phyloP scores from a whole-genome alignment of 2,888 invertebrate genomes.

The Coenonympha glycerion region DNA sequence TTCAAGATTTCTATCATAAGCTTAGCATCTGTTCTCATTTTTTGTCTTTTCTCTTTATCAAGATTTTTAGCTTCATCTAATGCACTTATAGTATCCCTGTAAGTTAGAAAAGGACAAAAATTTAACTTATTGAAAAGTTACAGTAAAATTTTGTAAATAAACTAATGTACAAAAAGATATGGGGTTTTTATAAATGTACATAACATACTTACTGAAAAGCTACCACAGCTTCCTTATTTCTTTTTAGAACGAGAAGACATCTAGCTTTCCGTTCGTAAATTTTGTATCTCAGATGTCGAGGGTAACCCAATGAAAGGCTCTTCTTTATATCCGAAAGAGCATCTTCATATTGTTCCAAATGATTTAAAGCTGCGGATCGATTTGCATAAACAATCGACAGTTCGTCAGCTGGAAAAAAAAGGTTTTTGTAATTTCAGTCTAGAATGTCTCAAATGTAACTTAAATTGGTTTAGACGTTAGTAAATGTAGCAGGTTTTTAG shows the following conservation, averaged over 20 bases:
- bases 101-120: too few species aligned
- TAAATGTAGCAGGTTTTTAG: too few species aligned
- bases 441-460: too few species aligned
- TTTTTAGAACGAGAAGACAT: conserved; percentile 80
- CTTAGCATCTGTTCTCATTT: conserved; percentile 80
- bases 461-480: too few species aligned
- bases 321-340: conserved; percentile 83
- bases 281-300: conserved; percentile 83
- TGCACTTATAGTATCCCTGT: conserved; percentile 78
- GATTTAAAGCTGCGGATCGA: conserved; percentile 86
- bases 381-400: conserved; percentile 84
- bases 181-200: too few species aligned
- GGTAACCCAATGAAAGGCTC: conserved; percentile 80
- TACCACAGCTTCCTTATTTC: conserved; percentile 77
- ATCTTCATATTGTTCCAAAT: conserved; percentile 80
- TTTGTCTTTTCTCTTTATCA: conserved; percentile 76
- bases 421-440: neutral
- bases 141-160: too few species aligned
- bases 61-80: conserved; percentile 80
- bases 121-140: too few species aligned
- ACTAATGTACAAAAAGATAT: too few species aligned
- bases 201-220: conserved; percentile 77
- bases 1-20: conserved; percentile 82
- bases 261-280: conserved; percentile 83
- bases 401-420: conserved; percentile 68